Conservation (phyloP, 2,113 vertebrate genomes). For the Elgaria multicarinata region DNA sequence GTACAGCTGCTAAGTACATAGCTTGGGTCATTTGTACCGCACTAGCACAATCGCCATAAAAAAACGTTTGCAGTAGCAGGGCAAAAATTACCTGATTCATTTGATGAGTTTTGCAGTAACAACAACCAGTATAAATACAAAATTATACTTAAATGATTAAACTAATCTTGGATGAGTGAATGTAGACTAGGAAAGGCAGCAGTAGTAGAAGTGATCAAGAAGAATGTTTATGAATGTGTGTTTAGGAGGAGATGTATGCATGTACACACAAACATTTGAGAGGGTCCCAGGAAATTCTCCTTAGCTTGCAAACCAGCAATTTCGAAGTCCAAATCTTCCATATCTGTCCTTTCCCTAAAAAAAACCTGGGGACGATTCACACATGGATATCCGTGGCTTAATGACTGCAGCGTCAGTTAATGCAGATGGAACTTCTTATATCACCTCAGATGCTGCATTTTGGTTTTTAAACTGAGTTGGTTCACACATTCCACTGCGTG, state of each 20-base stretch:
- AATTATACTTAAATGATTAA: neutral
- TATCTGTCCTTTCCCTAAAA: neutral
- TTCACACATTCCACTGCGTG: neutral
- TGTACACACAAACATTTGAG: neutral
- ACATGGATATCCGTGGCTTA: neutral
- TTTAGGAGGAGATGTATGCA: neutral
- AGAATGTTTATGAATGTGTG: neutral
- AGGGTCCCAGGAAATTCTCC: neutral
- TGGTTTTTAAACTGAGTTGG: neutral
- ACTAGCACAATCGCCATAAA: neutral
- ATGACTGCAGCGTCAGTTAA: neutral
- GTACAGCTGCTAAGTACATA: neutral
- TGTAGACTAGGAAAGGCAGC: neutral
- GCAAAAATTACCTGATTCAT: neutral
- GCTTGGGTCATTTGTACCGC: neutral
- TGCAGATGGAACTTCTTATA: neutral
- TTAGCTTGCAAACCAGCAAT: neutral
- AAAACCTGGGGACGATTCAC: neutral
- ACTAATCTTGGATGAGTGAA: neutral
- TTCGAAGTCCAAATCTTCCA: neutral
- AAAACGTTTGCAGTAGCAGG: neutral
- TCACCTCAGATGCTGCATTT: neutral
- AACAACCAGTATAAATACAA: neutral
- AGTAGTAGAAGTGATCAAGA: neutral
- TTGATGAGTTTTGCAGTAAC: neutral